phyloP scores from a whole-genome alignment of 2,113 vertebrate species.

The Probosciger aterrimus region DNA sequence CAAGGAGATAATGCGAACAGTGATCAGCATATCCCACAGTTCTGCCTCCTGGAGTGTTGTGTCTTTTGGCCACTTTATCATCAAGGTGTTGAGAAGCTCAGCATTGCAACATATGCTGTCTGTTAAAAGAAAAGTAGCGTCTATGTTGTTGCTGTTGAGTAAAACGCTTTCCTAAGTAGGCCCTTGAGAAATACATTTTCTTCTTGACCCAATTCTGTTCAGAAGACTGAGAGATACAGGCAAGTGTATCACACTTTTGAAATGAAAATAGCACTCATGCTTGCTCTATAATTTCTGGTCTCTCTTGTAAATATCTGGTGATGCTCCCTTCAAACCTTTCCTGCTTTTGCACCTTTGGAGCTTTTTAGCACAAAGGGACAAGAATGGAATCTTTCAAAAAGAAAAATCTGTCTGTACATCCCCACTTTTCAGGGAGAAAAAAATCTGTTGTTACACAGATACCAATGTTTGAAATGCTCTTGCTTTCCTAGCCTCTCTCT shows the following conservation, averaged over 20 bases:
- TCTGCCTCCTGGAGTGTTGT: background rate
- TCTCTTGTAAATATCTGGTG: background rate
- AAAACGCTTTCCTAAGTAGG: background rate
- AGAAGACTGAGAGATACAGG: background rate
- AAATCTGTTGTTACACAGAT: background rate
- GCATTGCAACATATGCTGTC: background rate
- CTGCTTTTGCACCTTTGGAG: background rate
- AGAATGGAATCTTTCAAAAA: background rate
- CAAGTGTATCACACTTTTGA: conserved; percentile 9
- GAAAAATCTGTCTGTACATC: background rate
- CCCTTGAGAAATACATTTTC: conserved; percentile 22
- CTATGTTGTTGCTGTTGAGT: background rate
- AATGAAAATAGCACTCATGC: background rate
- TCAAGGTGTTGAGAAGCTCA: background rate
- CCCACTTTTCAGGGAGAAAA: background rate
- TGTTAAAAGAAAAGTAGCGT: background rate
- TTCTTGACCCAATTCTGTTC: conserved; percentile 14
- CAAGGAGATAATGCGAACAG: background rate
- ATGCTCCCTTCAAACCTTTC: background rate
- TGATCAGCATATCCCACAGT: background rate
- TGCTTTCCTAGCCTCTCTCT: background rate
- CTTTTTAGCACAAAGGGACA: background rate
- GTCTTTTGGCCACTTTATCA: background rate
- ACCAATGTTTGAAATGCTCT: background rate
- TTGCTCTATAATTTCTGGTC: background rate